These are phyloP conservation scores for Tragelaphus buxtoni DNA, from an alignment of 2,113 vertebrate genomes.

Conservation along the genomic window DNA sequence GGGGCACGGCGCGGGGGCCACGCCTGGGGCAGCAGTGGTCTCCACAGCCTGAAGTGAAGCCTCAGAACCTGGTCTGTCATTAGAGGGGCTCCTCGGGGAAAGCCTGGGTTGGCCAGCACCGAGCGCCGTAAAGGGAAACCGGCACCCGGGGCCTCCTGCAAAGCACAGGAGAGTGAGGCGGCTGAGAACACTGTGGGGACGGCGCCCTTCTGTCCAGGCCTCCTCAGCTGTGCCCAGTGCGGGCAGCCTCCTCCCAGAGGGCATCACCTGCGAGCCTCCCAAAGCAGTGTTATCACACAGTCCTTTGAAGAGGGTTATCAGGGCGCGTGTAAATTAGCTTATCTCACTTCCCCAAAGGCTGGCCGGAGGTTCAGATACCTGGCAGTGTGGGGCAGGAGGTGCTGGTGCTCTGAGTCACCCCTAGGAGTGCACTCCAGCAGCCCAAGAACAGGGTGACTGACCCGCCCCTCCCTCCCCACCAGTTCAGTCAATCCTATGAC, in stretches of 20 bases:
- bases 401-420: not conserved
- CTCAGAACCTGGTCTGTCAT: not conserved
- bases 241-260: not conserved
- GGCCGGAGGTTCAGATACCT: not conserved
- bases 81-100: not conserved
- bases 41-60: not conserved
- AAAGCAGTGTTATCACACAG: not conserved
- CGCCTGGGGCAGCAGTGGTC: not conserved
- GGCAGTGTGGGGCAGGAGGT: not conserved
- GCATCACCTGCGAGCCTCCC: not conserved
- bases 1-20: accelerated
- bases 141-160: not conserved
- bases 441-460: not conserved
- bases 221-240: not conserved
- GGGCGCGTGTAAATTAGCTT: slow-evolving; percentile 20
- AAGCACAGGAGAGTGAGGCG: not conserved
- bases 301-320: slow-evolving; percentile 40
- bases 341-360: slow-evolving; percentile 28
- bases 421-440: not conserved
- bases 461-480: not conserved
- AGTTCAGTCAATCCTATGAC: not conserved
- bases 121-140: not conserved
- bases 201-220: too few relatives aligned
- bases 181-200: not conserved
- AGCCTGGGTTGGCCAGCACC: not conserved